Percentiles rank a stretch among this genome's conserved stretches.
phyloP scores from a whole-genome alignment of 2,113 vertebrate genomes.

The Hyperopisus bebe region DNA sequence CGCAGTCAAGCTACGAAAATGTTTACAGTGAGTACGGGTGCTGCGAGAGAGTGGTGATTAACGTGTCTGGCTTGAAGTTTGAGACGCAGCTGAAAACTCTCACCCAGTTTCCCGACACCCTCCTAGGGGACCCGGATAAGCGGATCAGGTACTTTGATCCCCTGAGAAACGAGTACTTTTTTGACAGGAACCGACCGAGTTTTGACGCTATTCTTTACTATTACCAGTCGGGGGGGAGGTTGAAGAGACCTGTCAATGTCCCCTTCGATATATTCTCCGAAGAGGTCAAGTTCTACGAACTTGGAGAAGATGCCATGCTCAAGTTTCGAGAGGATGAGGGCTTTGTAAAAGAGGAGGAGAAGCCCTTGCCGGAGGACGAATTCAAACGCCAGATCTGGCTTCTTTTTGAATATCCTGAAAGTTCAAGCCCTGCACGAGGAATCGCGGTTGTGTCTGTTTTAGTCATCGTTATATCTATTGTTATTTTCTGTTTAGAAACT shows the following conservation, averaged over 20 bases:
- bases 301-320: conserved; percentile 90
- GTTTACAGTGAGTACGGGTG: conserved; percentile 83
- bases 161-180: conserved; percentile 95
- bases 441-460: conserved; percentile 95
- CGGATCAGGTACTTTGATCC: conserved; percentile 93
- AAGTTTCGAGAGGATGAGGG: conserved; percentile 97
- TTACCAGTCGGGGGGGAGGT: conserved; percentile 88
- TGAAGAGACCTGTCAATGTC: conserved; percentile 91
- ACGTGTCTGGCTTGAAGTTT: conserved; percentile 90
- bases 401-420: conserved; percentile 95
- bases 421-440: conserved; percentile 86
- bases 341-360: conserved; percentile 92
- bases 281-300: conserved; percentile 96
- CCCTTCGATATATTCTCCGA: conserved; percentile 95
- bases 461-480: conserved; percentile 95
- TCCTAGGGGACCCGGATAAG: conserved; percentile 87
- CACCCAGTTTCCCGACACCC: conserved; percentile 89
- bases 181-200: conserved; percentile 91
- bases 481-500: conserved; percentile 96
- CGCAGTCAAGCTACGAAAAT: conserved; percentile 74
- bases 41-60: conserved; percentile 92
- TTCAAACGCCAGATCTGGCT: conserved; percentile 98
- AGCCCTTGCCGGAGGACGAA: conserved; percentile 83
- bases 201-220: conserved; percentile 97
- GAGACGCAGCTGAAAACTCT: conserved; percentile 94